Evolutionary conservation across 2,888 invertebrate genomes (phyloP), one percentile per base, ranked within the genome.

Genomic region (Hydraecia micacea): DNA sequence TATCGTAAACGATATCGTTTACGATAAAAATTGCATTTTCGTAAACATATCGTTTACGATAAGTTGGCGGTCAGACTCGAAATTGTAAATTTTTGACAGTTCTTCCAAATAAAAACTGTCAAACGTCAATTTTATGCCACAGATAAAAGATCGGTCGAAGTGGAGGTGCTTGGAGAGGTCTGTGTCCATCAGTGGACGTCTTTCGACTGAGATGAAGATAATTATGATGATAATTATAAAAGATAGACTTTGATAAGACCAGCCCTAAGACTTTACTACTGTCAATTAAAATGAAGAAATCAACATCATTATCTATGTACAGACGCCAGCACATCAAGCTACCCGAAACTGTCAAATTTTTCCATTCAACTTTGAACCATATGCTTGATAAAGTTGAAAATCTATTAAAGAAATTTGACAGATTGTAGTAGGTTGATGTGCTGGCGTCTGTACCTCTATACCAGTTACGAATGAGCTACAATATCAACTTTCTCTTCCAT

Each of bases 401-500:
- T n/a, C n/a, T n/a, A n/a, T n/a, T n/a, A n/a, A n/a, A n/a, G n/a
- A n/a, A n/a, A n/a, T n/a, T n/a, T n/a, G n/a, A n/a, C n/a, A n/a
- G n/a, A n/a, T n/a, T n/a, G n/a, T n/a, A n/a, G n/a, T n/a, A n/a
- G n/a, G n/a, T n/a, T n/a, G n/a, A n/a, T n/a, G n/a, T n/a, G n/a
- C n/a, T n/a, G n/a, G n/a, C n/a, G n/a, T n/a, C n/a, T n/a, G n/a
- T 28, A 60, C 15, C 28, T 15, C 18, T 18, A 21, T 36, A 63
- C 2, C 7, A 49, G 49, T 21, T 42, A n/a, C 32, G 39, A 21
- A n/a, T 28, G 18, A 21, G 39, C 49, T 8, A 4, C 36, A 62
- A 2, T 60, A 46, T 5, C 15, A 36, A 66, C 77, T 84, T 80
- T 84, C 77, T 80, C 76, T 32, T 63, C 60, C 21, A 75, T 83